Evolutionary conservation across 2,113 vertebrate genomes (phyloP).

Genomic region (Lipotes vexillifer): DNA sequence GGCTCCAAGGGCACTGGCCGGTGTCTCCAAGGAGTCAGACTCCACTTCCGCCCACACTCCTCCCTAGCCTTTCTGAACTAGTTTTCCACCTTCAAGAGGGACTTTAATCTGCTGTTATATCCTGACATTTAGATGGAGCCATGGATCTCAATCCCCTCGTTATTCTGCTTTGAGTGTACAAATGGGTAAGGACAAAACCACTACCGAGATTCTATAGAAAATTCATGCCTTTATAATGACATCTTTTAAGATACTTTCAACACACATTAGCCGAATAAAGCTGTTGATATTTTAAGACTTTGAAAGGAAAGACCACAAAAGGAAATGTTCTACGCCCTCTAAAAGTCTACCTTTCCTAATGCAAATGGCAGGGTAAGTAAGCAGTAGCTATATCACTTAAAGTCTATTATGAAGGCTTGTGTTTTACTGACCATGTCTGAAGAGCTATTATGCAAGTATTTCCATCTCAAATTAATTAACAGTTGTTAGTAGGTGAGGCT

Average conservation of each 20-base stretch:
- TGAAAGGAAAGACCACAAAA: slow-evolving; percentile 26
- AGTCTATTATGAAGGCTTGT: slow-evolving; percentile 41
- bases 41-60: accelerated
- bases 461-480: slow-evolving; percentile 59
- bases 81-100: background rate
- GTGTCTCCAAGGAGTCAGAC: too few relatives aligned
- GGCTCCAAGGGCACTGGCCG: accelerated
- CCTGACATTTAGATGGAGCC: background rate
- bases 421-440: slow-evolving; percentile 49
- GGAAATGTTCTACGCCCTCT: slow-evolving; percentile 19
- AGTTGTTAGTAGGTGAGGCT: slow-evolving; percentile 47
- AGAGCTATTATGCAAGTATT: slow-evolving; percentile 67
- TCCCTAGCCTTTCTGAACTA: background rate
- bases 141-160: background rate
- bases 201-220: background rate
- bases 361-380: slow-evolving; percentile 43
- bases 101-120: background rate
- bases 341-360: slow-evolving; percentile 8
- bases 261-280: background rate
- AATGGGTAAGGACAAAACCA: background rate
- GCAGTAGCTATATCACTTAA: slow-evolving; percentile 35
- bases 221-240: background rate
- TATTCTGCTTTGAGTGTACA: background rate
- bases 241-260: background rate
- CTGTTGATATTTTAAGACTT: slow-evolving; percentile 43